Evolutionary conservation across 2,797 vertebrate genomes (phyloP), one percentile per base, ranked within the genome.

Genomic region (Syngnathus acus): DNA sequence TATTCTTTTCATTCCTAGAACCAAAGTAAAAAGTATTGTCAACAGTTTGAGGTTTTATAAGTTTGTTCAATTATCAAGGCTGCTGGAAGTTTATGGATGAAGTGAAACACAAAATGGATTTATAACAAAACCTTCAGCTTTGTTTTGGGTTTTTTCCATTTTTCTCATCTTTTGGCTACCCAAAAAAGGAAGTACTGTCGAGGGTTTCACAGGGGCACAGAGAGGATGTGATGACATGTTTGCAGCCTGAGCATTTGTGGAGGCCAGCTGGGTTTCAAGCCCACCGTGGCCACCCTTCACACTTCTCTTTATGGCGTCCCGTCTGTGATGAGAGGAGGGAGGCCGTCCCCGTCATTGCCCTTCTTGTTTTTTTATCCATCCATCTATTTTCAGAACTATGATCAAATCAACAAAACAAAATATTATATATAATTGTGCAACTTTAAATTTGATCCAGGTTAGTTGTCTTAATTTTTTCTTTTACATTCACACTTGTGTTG

Each of bases 171-270:
- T 57, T 9, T 7, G 60, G 17, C 19, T 6, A 23, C 13, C 60
- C 21, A 45, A 62, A 62, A 62, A 43, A 62, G 40, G 26, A 45
- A 17, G 38, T 13, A 7, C n/a, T 7, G n/a, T 19, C 7, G 16
- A n/a, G 4, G 57, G 57, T 9, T 9, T 59, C 37, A n/a, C 37
- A 59, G 57, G 38, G 57, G 37, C 40, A 43, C 60, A 62, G 26
- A 8, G 40, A 16, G 40, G 60, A 62, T 26, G 60, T 45, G n/a
- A 62, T 62, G 40, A 62, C 60, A 62, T 62, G 60, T 26, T 62
- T 21, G 45, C 40, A 62, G 6, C 21, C 4, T 1, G n/a, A 17
- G 60, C 40, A 1, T 62, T 45, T 16, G 60, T 45, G 60, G 26
- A 2, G 21, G 10, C 60, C 60, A 45, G 60, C 60, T 62, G 40